Conservation (phyloP, 2,113 vertebrate genomes). For the Sitta europaea region DNA sequence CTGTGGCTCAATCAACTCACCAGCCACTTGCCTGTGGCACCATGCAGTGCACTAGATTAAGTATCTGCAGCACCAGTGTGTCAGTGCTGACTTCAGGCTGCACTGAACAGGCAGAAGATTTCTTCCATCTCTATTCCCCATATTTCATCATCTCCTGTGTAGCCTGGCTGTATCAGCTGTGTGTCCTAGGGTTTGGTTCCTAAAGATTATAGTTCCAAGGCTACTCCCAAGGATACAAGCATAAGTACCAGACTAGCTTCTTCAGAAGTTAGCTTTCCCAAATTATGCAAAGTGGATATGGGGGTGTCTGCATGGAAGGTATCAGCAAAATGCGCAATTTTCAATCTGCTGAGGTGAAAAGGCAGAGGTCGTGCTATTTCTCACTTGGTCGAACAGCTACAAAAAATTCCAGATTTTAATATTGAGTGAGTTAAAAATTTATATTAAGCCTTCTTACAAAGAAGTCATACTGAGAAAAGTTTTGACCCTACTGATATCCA, state of each 20-base stretch:
- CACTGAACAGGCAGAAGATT: neutral
- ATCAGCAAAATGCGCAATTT: neutral
- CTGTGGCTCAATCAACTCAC: neutral
- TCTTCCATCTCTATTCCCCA: neutral
- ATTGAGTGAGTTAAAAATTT: neutral
- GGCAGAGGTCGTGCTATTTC: neutral
- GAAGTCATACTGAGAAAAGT: neutral
- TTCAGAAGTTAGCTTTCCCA: neutral
- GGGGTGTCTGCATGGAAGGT: neutral
- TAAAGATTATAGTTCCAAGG: neutral
- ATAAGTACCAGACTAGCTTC: neutral
- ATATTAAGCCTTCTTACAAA: neutral
- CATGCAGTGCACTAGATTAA: neutral
- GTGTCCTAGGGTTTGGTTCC: neutral
- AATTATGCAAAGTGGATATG: neutral
- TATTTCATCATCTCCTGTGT: too few species aligned
- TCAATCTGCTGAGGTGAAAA: neutral
- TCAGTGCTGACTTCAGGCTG: neutral
- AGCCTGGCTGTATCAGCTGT: neutral
- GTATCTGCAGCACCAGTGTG: neutral
- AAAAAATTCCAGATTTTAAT: neutral
- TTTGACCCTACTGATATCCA: neutral
- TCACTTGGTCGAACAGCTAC: neutral
- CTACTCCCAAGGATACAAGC: neutral
- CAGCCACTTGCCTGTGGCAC: neutral